These are phyloP conservation scores for Epirrhoe alternata DNA, from an alignment of 2,888 invertebrate genomes.

Conservation along the genomic window DNA sequence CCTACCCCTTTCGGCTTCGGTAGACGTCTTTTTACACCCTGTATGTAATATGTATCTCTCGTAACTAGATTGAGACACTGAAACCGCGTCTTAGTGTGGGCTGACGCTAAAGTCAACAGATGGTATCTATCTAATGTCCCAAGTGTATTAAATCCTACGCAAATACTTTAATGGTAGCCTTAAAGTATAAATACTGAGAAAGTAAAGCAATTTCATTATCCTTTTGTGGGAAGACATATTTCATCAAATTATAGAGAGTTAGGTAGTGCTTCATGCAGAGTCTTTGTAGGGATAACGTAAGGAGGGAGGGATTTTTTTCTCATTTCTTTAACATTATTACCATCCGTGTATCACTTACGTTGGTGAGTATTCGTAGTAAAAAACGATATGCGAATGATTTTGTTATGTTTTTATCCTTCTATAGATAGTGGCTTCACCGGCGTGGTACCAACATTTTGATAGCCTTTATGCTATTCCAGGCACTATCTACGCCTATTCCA, in stretches of 20 bases:
- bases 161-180: neutral
- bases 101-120: no score
- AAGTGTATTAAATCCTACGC: neutral
- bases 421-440: no score
- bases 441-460: no score
- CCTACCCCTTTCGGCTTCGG: no score
- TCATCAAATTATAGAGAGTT: slow-evolving; percentile 1
- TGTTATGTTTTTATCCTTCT: no score
- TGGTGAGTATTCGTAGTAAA: neutral
- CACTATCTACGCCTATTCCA: no score
- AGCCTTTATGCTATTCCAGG: no score
- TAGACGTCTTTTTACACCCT: no score
- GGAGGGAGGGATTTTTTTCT: neutral
- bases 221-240: neutral
- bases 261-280: neutral
- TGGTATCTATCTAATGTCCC: neutral
- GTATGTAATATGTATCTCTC: no score
- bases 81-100: no score
- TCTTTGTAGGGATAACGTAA: neutral
- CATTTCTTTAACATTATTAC: neutral
- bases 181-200: neutral
- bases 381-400: neutral
- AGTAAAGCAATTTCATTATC: slow-evolving; percentile 1
- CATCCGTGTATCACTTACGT: neutral
- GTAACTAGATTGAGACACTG: no score